A percentile compares a stretch with the other conserved stretches of the same genome.
Conservation (phyloP, 1,140 invertebrate species). For the Pseudomyrmex gracilis region DNA sequence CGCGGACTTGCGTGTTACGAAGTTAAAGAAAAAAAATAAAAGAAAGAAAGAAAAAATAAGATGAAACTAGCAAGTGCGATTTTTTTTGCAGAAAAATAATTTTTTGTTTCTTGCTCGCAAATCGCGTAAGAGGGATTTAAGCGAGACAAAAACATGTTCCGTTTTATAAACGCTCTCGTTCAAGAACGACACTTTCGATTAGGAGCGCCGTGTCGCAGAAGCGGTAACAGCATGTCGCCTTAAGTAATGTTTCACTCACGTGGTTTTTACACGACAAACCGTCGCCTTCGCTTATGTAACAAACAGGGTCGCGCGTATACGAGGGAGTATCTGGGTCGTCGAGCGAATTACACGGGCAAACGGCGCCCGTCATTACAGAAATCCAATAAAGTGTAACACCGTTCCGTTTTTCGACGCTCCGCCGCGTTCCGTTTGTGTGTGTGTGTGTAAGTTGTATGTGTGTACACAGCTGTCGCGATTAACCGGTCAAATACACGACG, state of each 20-base stretch:
- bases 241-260: conserved; percentile 61
- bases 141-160: background rate
- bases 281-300: conserved; percentile 57
- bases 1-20: too few species aligned
- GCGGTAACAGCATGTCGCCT: conserved; percentile 41
- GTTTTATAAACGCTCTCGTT: conserved; percentile 22
- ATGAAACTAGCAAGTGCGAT: background rate
- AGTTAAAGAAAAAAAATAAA: background rate
- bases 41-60: background rate
- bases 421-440: conserved; percentile 7
- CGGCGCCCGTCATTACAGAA: conserved; percentile 57
- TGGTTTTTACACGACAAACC: conserved; percentile 58
- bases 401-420: conserved; percentile 57
- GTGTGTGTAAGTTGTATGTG: background rate
- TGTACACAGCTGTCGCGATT: conserved; percentile 21
- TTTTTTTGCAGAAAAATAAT: background rate
- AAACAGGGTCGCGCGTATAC: conserved; percentile 43
- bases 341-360: conserved; percentile 57
- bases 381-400: conserved; percentile 62
- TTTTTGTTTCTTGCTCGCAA: background rate
- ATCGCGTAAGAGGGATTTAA: background rate
- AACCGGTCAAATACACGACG: conserved; percentile 59
- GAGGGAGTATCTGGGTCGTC: conserved; percentile 51
- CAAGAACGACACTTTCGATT: conserved; percentile 43
- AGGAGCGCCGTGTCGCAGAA: conserved; percentile 19